These are phyloP conservation scores for Oscheius myriophilus DNA, from an alignment of 2,888 invertebrate species.

Conservation along the genomic window DNA sequence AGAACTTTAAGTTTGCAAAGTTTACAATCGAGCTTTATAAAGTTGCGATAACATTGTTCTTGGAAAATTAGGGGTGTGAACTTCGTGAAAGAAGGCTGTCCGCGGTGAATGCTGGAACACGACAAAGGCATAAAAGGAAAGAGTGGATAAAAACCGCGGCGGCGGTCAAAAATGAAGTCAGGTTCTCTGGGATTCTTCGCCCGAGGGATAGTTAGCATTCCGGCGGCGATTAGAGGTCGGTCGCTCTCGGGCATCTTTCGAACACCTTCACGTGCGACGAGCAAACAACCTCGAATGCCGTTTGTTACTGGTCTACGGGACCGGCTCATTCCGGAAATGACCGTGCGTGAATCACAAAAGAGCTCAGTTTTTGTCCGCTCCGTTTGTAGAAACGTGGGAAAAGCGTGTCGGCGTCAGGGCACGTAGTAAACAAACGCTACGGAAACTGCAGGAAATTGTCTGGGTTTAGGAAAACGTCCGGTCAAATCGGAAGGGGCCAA, in stretches of 20 bases:
- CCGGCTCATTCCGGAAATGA: constrained; percentile 27
- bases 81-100: background rate
- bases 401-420: no score
- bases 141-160: no score
- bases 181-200: background rate
- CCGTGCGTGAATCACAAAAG: constrained; percentile 27
- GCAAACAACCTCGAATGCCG: constrained; percentile 20
- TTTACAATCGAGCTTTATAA: no score
- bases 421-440: no score
- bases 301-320: constrained; percentile 23
- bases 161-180: no score
- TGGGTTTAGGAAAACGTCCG: no score
- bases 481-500: no score
- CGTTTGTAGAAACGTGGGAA: no score
- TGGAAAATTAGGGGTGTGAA: constrained; percentile 5
- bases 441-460: no score
- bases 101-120: background rate
- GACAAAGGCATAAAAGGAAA: constrained; percentile 1
- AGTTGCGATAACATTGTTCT: no score
- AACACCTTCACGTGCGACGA: constrained; percentile 25
- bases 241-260: constrained; percentile 8
- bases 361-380: constrained; percentile 13
- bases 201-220: constrained; percentile 26
- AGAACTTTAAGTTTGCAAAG: no score
- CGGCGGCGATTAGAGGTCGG: constrained; percentile 25